Base-by-base conservation (phyloP, 2,888 invertebrate genomes). In the Platypus cylindrus region DNA sequence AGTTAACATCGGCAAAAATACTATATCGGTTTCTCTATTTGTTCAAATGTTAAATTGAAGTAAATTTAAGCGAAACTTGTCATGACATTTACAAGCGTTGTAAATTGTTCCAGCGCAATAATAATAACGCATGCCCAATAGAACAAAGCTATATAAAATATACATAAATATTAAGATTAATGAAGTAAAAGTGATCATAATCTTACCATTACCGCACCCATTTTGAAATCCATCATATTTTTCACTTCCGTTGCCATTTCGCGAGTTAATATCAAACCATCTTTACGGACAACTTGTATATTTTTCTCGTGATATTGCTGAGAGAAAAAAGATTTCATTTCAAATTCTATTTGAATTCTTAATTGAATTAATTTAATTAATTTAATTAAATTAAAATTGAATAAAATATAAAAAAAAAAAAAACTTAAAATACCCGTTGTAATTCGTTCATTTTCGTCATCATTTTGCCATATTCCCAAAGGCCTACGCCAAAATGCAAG, bases 161-260 rank as follows among this genome's bases (percentile, higher is more conserved):
- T n/a, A n/a, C n/a, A n/a, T n/a, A n/a, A n/a, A n/a, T n/a, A n/a
- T n/a, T n/a, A n/a, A n/a, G n/a, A n/a, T n/a, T n/a, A n/a, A n/a
- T n/a, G n/a, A n/a, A n/a, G n/a, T n/a, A n/a, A n/a, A n/a, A n/a
- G n/a, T n/a, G n/a, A n/a, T n/a, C n/a, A n/a, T n/a, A 9, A 9
- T 5, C 75, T 77, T 63, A 89, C 90, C 83, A 85, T 82, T 35
- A 90, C 86, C 17, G 89, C 84, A 58, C 84, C 83, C 64, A 81
- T 84, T 65, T 89, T 87, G 64, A 87, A 85, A 59, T 87, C 86
- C 80, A 89, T 82, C 73, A 90, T 85, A 60, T 85, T 86, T 63
- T 89, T 86, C 34, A 93, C 86, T 64, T 91, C 89, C 0, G 76
- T 74, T 8, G 86, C 85, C 69, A 89, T 78, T 61, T 91, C 87